Conservation (phyloP, 2,888 invertebrate species). For the Athalia cordata region DNA sequence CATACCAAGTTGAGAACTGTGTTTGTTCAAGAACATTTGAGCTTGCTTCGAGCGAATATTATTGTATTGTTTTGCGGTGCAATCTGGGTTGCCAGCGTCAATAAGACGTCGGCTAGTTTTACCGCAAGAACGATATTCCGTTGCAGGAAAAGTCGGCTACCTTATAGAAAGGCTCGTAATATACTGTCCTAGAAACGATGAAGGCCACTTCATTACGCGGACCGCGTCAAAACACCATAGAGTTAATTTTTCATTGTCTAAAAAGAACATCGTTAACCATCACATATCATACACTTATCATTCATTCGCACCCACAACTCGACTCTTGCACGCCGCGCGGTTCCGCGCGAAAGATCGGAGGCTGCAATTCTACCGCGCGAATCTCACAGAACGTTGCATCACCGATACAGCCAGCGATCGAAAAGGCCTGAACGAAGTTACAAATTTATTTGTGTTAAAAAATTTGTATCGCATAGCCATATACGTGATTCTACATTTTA, state of each 20-base stretch:
- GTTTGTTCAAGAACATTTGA: too few species aligned
- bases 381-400: too few species aligned
- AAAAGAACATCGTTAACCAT: background rate
- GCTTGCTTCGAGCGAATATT: too few species aligned
- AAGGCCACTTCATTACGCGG: slow-evolving; percentile 31
- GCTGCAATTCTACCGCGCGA: background rate
- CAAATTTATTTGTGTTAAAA: too few species aligned
- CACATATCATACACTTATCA: background rate
- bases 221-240: slow-evolving; percentile 35
- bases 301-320: slow-evolving; percentile 22
- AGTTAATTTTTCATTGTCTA: slow-evolving; percentile 31
- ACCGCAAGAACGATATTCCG: slow-evolving; percentile 36
- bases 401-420: too few species aligned
- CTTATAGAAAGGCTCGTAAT: slow-evolving; percentile 35
- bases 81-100: slow-evolving; percentile 28
- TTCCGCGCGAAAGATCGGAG: background rate
- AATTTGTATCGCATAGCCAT: too few species aligned
- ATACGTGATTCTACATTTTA: too few species aligned
- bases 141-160: slow-evolving; percentile 38
- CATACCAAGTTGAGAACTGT: too few species aligned
- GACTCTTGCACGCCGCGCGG: background rate
- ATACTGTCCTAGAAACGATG: slow-evolving; percentile 41
- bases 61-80: background rate
- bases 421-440: too few species aligned
- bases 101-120: background rate